phyloP scores from a whole-genome alignment of 2,797 vertebrate species.

The Natrix natrix region DNA sequence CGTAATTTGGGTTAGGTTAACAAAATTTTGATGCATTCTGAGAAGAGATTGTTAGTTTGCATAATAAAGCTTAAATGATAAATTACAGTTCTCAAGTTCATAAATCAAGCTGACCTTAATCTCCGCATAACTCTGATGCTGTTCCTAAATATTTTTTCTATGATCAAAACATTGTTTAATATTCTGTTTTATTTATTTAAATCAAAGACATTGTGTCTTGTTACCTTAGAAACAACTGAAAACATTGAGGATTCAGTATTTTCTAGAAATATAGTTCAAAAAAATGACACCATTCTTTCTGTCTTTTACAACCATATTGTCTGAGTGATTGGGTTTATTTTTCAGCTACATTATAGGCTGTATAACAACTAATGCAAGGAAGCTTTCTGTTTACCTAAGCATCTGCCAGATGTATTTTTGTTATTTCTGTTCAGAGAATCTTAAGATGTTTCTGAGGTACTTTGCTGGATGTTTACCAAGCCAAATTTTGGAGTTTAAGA shows the following conservation, averaged over 20 bases:
- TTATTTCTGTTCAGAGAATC: not conserved
- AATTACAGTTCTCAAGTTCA: conserved; percentile 35
- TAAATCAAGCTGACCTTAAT: conserved; percentile 36
- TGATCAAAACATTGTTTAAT: conserved; percentile 57
- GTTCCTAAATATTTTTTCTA: conserved; percentile 46
- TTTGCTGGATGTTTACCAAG: conserved; percentile 18
- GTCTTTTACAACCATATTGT: not conserved
- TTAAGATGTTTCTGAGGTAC: conserved; percentile 13
- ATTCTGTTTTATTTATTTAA: conserved; percentile 61
- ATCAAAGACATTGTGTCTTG: conserved; percentile 45
- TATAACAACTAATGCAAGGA: not conserved
- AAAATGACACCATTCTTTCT: not conserved
- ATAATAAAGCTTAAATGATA: conserved; percentile 26
- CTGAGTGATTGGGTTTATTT: not conserved
- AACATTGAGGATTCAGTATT: conserved; percentile 51
- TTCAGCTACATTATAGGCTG: conserved; percentile 10
- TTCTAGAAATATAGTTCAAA: not conserved
- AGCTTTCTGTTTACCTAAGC: not conserved
- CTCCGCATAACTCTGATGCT: conserved; percentile 17
- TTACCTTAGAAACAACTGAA: conserved; percentile 70
- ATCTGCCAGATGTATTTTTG: not conserved
- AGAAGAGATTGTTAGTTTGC: conserved; percentile 19
- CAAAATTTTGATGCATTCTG: conserved; percentile 50
- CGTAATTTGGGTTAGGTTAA: conserved; percentile 59
- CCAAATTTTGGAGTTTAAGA: not conserved